These are phyloP conservation scores for Caenorhabditis elegans DNA, from an alignment of 1,140 invertebrate genomes.

Conservation along the genomic window WBcel235 BX284604.4:12908501-12909000, in stretches of 20 bases:
- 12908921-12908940: too few species aligned
- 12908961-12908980: too few species aligned
- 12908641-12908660: background rate
- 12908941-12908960: too few species aligned
- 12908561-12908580: background rate
- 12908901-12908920: background rate
- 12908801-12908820: background rate
- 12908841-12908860: background rate
- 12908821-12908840: background rate
- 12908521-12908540: constrained; percentile 11
- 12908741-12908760: background rate
- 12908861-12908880: background rate
- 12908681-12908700: background rate
- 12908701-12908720: too few species aligned
- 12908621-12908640: too few species aligned
- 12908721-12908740: background rate
- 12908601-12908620: too few species aligned
- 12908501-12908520: background rate
- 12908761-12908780: background rate
- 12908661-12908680: background rate
- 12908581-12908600: too few species aligned
- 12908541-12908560: background rate
- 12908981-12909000: too few species aligned
- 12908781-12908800: background rate
- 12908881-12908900: background rate